phyloP scores from a whole-genome alignment of 1,140 invertebrate genomes.

The Wiebesia pumilae region DNA sequence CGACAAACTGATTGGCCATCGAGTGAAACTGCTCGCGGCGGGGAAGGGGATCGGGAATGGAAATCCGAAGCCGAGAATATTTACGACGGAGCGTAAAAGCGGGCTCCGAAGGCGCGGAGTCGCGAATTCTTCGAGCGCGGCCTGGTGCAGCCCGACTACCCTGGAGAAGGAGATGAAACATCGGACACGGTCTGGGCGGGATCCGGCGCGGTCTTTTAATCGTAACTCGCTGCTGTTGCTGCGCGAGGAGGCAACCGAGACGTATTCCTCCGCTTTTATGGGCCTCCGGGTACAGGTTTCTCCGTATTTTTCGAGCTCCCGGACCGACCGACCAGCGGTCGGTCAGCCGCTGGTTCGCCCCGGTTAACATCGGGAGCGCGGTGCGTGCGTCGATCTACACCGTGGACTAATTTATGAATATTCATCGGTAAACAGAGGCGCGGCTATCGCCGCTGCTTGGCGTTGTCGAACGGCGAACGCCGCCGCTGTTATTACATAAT shows the following conservation, averaged over 20 bases:
- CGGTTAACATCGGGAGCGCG: neutral
- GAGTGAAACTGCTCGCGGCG: neutral
- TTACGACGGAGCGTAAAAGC: constrained; percentile 53
- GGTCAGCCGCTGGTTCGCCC: neutral
- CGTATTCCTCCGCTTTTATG: neutral
- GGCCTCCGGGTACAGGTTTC: neutral
- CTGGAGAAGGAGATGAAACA: constrained; percentile 50
- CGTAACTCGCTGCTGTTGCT: constrained; percentile 59
- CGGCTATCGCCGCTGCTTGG: neutral
- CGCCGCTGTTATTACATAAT: neutral
- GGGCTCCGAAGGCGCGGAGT: constrained; percentile 8
- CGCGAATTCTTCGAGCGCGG: constrained; percentile 53
- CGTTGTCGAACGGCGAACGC: neutral
- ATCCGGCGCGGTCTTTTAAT: constrained; percentile 64
- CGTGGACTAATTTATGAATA: constrained; percentile 22
- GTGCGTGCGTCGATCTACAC: neutral
- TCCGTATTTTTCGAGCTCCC: neutral
- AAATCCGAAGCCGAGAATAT: constrained; percentile 32
- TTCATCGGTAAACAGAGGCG: constrained; percentile 13
- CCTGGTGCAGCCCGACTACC: neutral
- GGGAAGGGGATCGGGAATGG: constrained; percentile 8
- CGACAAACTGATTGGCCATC: constrained; percentile 31
- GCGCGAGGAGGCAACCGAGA: neutral
- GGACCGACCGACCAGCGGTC: too few relatives aligned
- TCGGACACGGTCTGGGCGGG: constrained; percentile 67